Conservation (phyloP, 2,113 vertebrate genomes). For the Bubo bubo region DNA sequence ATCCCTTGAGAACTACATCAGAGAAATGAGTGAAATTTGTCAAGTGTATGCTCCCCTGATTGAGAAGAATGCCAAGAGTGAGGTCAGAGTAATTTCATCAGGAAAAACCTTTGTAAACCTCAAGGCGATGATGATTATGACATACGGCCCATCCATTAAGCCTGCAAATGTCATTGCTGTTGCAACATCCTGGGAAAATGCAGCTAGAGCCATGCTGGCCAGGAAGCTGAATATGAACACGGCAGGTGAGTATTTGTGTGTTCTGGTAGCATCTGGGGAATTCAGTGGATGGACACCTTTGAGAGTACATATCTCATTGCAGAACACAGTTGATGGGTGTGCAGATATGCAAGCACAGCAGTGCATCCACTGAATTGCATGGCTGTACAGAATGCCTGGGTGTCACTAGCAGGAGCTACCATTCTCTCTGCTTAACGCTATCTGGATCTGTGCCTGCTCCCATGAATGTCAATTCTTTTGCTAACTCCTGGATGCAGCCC, state of each 20-base stretch:
- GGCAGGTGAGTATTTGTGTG: conserved; percentile 72
- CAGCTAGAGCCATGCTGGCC: conserved; percentile 81
- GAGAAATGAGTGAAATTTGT: conserved; percentile 70
- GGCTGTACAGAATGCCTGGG: neutral
- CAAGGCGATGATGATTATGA: conserved; percentile 78
- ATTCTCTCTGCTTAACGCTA: accelerated
- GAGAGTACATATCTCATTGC: neutral
- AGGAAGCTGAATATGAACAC: conserved; percentile 76
- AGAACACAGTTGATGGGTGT: neutral
- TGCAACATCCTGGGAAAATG: conserved; percentile 79
- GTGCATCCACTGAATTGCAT: neutral
- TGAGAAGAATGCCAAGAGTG: conserved; percentile 75
- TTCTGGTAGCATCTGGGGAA: neutral
- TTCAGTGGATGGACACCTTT: neutral
- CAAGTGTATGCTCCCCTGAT: conserved; percentile 79
- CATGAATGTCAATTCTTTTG: neutral
- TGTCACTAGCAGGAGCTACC: neutral
- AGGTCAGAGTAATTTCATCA: conserved; percentile 83
- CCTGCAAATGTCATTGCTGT: conserved; percentile 79
- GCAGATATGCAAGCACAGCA: neutral
- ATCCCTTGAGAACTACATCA: conserved; percentile 38
- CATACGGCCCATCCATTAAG: conserved; percentile 65
- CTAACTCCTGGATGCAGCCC: neutral
- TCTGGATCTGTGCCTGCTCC: neutral
- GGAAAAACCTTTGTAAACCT: conserved; percentile 83